Conservation (phyloP, 2,113 vertebrate genomes). For the Setophaga coronata region DNA sequence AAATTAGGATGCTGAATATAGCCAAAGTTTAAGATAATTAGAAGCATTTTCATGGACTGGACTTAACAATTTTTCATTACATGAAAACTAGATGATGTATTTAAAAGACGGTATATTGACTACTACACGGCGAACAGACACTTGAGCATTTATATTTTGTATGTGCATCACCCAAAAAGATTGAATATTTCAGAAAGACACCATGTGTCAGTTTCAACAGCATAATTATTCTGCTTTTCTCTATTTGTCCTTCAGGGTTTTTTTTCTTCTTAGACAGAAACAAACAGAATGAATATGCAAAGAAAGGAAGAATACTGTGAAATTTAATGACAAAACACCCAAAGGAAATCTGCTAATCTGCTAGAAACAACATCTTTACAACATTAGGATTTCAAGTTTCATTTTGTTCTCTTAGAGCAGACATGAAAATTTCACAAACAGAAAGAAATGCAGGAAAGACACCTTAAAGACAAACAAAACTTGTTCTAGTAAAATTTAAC, state of each 20-base stretch:
- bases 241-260: neutral
- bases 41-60: neutral
- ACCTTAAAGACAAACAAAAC: neutral
- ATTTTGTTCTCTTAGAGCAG: neutral
- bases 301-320: neutral
- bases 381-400: neutral
- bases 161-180: neutral
- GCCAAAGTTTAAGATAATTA: neutral
- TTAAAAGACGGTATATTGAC: neutral
- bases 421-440: neutral
- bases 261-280: neutral
- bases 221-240: neutral
- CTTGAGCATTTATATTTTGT: neutral
- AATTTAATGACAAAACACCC: neutral
- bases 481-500: neutral
- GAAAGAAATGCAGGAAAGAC: neutral
- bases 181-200: slow-evolving; percentile 25
- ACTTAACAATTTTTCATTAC: neutral
- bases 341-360: neutral
- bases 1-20: neutral
- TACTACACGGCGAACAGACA: neutral
- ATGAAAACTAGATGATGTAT: neutral
- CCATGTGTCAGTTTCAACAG: neutral
- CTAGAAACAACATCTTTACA: neutral
- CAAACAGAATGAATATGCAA: neutral